Evolutionary conservation across 2,888 invertebrate species (phyloP).

Genomic region (Sphecodes monilicornis): DNA sequence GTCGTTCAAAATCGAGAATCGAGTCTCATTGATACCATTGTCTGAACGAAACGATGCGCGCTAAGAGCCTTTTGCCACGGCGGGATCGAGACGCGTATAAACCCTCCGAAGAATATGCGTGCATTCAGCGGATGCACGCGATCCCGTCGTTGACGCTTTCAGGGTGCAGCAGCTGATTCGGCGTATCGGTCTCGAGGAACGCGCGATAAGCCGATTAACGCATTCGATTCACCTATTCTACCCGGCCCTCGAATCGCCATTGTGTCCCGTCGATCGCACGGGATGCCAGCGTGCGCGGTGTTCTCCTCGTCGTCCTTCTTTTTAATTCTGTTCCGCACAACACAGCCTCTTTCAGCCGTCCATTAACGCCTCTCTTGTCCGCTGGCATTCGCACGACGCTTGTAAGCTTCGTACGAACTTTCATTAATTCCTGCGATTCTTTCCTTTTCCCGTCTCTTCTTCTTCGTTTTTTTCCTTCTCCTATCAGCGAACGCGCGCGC

Average conservation of each 20-base stretch:
- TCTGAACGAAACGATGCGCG: background rate
- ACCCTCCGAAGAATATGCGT: constrained; percentile 8
- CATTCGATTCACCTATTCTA: constrained; percentile 72
- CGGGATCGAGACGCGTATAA: background rate
- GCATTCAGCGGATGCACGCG: constrained; percentile 15
- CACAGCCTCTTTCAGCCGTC: constrained; percentile 68
- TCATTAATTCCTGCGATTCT: constrained; percentile 60
- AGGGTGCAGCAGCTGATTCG: constrained; percentile 60
- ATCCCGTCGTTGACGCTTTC: constrained; percentile 37
- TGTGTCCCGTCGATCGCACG: constrained; percentile 63
- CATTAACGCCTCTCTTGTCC: constrained; percentile 68
- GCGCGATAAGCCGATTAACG: constrained; percentile 74
- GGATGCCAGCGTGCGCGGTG: constrained; percentile 49
- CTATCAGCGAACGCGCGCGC: background rate
- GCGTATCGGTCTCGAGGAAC: constrained; percentile 64
- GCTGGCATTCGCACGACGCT: constrained; percentile 52
- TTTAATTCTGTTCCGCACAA: constrained; percentile 22
- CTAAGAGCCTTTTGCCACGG: background rate
- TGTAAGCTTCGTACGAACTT: constrained; percentile 61
- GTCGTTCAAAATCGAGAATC: background rate
- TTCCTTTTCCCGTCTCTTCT: background rate
- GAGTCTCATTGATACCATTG: background rate
- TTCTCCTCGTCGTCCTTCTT: constrained; percentile 31
- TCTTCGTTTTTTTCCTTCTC: background rate
- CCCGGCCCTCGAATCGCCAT: constrained; percentile 62